Conservation (phyloP, 2,888 invertebrate species). For the Erannis defoliaria region DNA sequence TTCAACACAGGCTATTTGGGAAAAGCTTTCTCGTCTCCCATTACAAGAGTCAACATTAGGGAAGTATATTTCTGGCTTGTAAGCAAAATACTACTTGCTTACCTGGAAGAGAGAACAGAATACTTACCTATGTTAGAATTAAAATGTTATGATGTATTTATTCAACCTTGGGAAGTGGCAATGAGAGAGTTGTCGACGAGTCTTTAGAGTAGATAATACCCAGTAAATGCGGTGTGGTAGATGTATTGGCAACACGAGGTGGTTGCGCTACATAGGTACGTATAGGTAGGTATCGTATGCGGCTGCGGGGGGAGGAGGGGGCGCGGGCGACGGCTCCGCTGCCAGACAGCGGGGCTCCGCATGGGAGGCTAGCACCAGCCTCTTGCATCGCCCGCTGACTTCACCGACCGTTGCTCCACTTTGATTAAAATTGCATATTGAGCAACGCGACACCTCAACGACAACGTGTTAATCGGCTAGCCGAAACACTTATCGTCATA, state of each 20-base stretch:
- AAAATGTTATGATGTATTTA: conserved; percentile 57
- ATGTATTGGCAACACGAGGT: conserved; percentile 74
- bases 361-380: conserved; percentile 84
- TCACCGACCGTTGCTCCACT: conserved; percentile 80
- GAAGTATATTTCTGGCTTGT: not conserved
- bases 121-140: conserved; percentile 37
- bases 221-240: conserved; percentile 65
- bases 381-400: conserved; percentile 79
- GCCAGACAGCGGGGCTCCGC: conserved; percentile 87
- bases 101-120: conserved; percentile 23
- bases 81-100: not conserved
- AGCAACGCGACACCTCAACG: conserved; percentile 54
- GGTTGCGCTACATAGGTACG: conserved; percentile 67
- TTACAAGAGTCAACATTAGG: not conserved
- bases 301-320: conserved; percentile 54
- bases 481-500: conserved; percentile 46
- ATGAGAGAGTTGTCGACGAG: conserved; percentile 63
- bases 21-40: not conserved
- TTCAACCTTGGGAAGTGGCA: conserved; percentile 61
- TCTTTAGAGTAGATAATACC: conserved; percentile 49
- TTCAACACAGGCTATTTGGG: not conserved
- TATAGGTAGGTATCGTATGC: conserved; percentile 53
- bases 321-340: conserved; percentile 66
- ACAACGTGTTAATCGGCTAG: conserved; percentile 51
- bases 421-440: conserved; percentile 73